Evolutionary conservation across 1,140 invertebrate genomes (phyloP), one percentile per base, ranked within the genome.

Genomic region (Cydia amplana): DNA sequence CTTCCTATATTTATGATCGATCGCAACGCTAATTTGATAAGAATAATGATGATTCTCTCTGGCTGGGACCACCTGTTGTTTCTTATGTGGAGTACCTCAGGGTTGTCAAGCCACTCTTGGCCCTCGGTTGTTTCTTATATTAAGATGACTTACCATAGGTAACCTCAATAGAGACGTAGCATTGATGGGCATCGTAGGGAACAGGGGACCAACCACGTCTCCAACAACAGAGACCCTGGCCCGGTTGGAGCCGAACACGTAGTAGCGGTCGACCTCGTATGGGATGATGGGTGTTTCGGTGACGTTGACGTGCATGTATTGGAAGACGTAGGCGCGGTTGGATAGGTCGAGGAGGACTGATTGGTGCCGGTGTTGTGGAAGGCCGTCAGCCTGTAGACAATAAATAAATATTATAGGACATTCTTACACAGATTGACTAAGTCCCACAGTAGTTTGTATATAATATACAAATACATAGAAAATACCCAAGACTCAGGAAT

Each of bases 251-350:
- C 98, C 98, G 85, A 96, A 98, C n/a, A 99, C 96, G 88, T 98
- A 99, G 87, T 98, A 97, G 79, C 98, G 95, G 84, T 91, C 87
- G 74, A 89, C 91, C 77, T 97, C 96, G 83, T 98, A 98, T 0
- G 98, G 97, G 74, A 98, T 97, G 74, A 98, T 95, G 0, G 98
- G 98, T 1, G 96, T 97, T 86, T 98, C 97, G 0, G 98, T 98
- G 4, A 99, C 95, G 86, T 98, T 98, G 0, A 99, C 97, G 90
- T 99, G 98, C 94, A 99, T 96, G 86, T 99, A 98, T 82, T 99
- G 98, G 87, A 99, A 96, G 3, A 98, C 95, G 85, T 98, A 98
- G 7, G 97, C 97, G 14, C 97, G 95, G 87, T 97, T 98, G 74
- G 97, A 98, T 10, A 99, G 93, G 94, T 99, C 98, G 0, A 99